Base-by-base conservation (phyloP, 1,140 invertebrate genomes). In the Drosophila kanapiae region DNA sequence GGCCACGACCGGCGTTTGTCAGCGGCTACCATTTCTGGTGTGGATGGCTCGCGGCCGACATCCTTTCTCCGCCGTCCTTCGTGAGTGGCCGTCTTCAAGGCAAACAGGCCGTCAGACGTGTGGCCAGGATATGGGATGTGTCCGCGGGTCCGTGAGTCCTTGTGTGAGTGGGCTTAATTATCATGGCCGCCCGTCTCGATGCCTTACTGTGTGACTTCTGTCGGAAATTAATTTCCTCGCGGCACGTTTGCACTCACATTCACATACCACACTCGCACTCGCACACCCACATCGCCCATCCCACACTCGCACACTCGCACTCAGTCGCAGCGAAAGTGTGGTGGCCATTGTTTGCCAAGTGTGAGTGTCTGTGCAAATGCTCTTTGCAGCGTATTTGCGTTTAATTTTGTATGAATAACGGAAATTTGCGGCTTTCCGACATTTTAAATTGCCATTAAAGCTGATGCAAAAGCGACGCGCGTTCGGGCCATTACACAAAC, bases 191-290 rank as follows among this genome's bases (percentile, higher is more conserved):
- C 68, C 76, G 78, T 69, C 65, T 88, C 78, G 71, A 63, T 90
- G 85, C 60, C 75, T 72, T 82, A 80, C 75, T 85, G 85, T 90
- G 82, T 90, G 85, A 90, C 86, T 90, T 90, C 86, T 90, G 85
- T 90, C 85, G 85, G 85, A 90, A 90, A 90, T 90, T 90, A 90
- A 90, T 91, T 91, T 91, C 86, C 86, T 91, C 75, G 63, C 67
- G 58, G 67, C 60, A 68, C 60, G 45, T 62, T 61, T 69, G 54
- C 74, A 68, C 72, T 61, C 53, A 56, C 69, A 54, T 23, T 45
- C 43, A 18, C 18, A 13, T n/a, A 13, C 43, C 16, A 18, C 65
- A 38, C 31, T 37, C 64, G 1, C 23, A 40, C 58, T 10, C 27
- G 35, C 23, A 29, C 68, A 42, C 23, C 29, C 64, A 45, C 65